A percentile compares a stretch with the other conserved stretches of the same genome.
Conservation (phyloP, 2,113 vertebrate genomes). For the Cacatua alba region DNA sequence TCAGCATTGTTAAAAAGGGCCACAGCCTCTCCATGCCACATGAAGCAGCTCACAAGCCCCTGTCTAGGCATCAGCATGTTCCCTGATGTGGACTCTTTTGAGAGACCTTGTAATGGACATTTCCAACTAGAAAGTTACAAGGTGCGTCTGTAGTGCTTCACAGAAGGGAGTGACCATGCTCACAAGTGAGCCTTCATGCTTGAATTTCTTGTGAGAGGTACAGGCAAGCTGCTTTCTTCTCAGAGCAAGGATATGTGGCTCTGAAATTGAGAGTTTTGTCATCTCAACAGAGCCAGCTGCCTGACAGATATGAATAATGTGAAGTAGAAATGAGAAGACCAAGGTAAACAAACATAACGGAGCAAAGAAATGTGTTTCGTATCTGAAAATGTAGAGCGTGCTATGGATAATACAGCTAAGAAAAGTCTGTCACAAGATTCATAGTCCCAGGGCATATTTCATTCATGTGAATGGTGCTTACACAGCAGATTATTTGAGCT, state of each 20-base stretch:
- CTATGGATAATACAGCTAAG: background rate
- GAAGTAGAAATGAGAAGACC: slow-evolving; percentile 14
- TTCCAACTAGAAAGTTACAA: background rate
- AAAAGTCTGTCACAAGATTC: background rate
- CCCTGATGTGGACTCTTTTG: background rate
- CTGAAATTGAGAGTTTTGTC: background rate
- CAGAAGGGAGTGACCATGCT: background rate
- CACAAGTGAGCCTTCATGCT: background rate
- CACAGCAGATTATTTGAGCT: slow-evolving; percentile 41
- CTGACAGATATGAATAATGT: background rate
- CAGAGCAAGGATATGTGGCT: background rate
- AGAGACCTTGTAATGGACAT: background rate
- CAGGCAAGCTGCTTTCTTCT: background rate
- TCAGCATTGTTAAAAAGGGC: background rate
- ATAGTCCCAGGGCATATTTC: slow-evolving; percentile 18
- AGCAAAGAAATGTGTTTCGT: slow-evolving; percentile 20
- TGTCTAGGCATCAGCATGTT: background rate
- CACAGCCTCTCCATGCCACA: fast-evolving
- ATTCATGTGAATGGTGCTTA: slow-evolving; percentile 32
- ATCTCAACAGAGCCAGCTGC: background rate
- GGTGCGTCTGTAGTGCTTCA: background rate
- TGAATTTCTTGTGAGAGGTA: background rate
- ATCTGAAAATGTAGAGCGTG: background rate
- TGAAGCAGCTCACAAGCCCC: background rate
- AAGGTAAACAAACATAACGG: slow-evolving; percentile 26